phyloP scores from a whole-genome alignment of 35 echinoderm and acorn worm species.

The Ophioderma brevispina region DNA sequence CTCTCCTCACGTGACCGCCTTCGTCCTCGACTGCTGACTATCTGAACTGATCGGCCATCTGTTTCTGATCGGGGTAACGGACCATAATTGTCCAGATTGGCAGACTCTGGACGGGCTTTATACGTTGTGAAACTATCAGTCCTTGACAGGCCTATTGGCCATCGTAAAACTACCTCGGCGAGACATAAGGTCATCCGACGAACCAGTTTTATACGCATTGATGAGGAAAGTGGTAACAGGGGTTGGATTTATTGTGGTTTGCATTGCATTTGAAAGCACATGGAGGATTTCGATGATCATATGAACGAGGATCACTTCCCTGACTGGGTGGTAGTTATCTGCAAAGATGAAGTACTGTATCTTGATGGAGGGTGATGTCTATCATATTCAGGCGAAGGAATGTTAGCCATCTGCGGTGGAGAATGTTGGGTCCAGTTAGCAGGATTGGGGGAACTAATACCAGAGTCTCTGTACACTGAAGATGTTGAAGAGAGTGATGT shows the following conservation, averaged over 20 bases:
- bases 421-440: not conserved
- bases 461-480: not conserved
- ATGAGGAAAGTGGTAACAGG: not conserved
- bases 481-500: not conserved
- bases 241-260: not conserved
- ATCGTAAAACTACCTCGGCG: not conserved
- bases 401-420: not conserved
- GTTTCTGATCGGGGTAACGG: too few species aligned
- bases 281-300: not conserved
- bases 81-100: not conserved
- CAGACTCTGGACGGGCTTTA: not conserved
- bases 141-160: not conserved
- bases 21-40: not conserved
- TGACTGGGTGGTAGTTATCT: not conserved
- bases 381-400: slow-evolving; percentile 5
- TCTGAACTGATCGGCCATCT: not conserved
- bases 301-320: not conserved
- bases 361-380: not conserved
- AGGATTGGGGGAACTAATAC: not conserved
- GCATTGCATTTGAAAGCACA: not conserved
- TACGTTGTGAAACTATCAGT: not conserved
- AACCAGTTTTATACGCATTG: not conserved
- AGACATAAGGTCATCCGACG: not conserved
- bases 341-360: not conserved
- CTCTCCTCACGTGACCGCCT: not conserved